Evolutionary conservation across 2,888 invertebrate genomes (phyloP).

Genomic region (Anaspis maculata): DNA sequence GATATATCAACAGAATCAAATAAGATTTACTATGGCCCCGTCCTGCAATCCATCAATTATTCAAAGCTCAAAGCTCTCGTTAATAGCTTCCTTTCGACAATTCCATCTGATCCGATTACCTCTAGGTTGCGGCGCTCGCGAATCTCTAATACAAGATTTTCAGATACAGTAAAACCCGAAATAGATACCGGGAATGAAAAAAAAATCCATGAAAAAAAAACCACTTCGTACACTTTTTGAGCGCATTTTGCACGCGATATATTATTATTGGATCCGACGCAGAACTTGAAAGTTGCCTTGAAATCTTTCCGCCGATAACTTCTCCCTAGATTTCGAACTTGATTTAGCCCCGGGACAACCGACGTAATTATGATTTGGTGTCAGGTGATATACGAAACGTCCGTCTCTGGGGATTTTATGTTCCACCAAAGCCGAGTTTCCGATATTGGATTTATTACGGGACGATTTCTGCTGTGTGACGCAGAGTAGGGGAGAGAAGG

Average conservation of each 20-base stretch:
- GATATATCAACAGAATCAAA: no score
- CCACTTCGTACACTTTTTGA: no score
- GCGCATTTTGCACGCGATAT: background rate
- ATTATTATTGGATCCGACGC: background rate
- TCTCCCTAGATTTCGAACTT: constrained; percentile 23
- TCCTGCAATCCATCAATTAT: no score
- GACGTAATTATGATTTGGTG: constrained; percentile 35
- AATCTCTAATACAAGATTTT: no score
- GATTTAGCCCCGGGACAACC: constrained; percentile 15
- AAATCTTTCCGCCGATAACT: constrained; percentile 26
- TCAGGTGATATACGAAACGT: constrained; percentile 32
- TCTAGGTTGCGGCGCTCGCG: no score
- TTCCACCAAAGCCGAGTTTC: constrained; percentile 28
- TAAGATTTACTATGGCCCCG: no score
- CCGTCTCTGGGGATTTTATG: constrained; percentile 25
- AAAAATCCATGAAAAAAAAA: no score
- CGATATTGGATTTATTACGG: constrained; percentile 33
- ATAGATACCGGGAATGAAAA: no score
- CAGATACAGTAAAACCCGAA: no score
- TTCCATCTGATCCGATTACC: no score
- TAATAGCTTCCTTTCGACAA: no score
- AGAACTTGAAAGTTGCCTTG: constrained; percentile 9
- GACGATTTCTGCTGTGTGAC: constrained; percentile 16
- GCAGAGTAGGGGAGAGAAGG: constrained; percentile 3
- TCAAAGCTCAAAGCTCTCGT: no score